Evolutionary conservation across 2,113 vertebrate genomes (phyloP).

Genomic region (Meleagris gallopavo): DNA sequence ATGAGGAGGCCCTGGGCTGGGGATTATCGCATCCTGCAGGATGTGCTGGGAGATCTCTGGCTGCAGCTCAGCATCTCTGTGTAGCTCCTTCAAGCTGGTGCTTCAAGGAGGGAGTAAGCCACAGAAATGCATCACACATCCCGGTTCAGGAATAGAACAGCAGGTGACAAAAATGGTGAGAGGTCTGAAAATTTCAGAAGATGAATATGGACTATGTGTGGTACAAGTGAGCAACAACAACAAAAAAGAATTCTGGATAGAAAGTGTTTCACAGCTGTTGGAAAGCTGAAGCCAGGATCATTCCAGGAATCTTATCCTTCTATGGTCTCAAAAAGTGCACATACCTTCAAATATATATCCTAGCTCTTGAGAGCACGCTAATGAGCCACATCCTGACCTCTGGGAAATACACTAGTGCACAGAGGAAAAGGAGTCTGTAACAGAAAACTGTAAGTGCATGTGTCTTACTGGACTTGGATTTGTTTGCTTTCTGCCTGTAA

Average conservation of each 20-base stretch:
- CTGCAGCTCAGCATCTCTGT: background rate
- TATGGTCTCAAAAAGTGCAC: background rate
- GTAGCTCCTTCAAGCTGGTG: background rate
- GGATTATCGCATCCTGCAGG: background rate
- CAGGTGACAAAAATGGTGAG: background rate
- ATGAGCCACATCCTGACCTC: background rate
- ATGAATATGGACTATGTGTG: background rate
- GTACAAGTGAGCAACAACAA: background rate
- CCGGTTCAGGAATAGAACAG: background rate
- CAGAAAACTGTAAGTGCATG: background rate
- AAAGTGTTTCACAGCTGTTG: background rate
- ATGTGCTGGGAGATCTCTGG: accelerated
- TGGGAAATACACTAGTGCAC: background rate
- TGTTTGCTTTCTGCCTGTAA: background rate
- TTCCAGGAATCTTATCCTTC: background rate
- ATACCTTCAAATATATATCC: background rate
- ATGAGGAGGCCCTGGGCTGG: background rate
- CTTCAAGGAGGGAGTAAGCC: background rate
- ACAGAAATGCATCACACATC: background rate
- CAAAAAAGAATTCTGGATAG: background rate
- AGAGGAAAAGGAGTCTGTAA: background rate
- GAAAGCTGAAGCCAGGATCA: background rate
- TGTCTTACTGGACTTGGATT: background rate
- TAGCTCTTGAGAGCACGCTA: background rate
- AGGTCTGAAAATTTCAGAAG: background rate